phyloP scores from a whole-genome alignment of 2,888 invertebrate genomes.

The Himalopsyche tibetana region DNA sequence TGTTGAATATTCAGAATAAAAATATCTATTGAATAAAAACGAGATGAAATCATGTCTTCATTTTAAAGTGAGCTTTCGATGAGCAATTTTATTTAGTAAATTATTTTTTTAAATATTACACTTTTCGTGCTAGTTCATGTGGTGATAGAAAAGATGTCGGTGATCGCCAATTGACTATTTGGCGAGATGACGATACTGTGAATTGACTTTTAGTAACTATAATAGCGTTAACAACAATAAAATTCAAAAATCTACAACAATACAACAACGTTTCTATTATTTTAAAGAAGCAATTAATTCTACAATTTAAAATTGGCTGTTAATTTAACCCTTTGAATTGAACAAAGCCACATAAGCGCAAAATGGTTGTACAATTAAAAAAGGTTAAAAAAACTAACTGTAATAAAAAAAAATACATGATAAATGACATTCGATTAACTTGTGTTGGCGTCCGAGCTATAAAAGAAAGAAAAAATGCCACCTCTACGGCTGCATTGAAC shows the following conservation, averaged over 20 bases:
- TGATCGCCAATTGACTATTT: not conserved
- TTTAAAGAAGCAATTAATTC: not conserved
- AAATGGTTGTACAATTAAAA: too few species aligned
- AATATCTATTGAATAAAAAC: not conserved
- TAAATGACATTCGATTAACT: too few species aligned
- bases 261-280: not conserved
- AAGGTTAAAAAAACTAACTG: too few species aligned
- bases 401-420: too few species aligned
- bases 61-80: not conserved
- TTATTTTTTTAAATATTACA: not conserved
- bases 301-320: too few species aligned
- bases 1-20: not conserved
- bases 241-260: constrained; percentile 3
- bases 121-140: not conserved
- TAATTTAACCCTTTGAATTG: too few species aligned
- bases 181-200: not conserved
- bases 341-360: too few species aligned
- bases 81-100: not conserved
- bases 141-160: not conserved
- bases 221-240: not conserved
- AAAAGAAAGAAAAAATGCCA: too few species aligned
- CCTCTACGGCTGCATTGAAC: too few species aligned
- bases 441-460: too few species aligned
- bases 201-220: constrained; percentile 15
- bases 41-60: not conserved